phyloP scores from a whole-genome alignment of 2,797 vertebrate genomes.

The Serranus cabrilla region DNA sequence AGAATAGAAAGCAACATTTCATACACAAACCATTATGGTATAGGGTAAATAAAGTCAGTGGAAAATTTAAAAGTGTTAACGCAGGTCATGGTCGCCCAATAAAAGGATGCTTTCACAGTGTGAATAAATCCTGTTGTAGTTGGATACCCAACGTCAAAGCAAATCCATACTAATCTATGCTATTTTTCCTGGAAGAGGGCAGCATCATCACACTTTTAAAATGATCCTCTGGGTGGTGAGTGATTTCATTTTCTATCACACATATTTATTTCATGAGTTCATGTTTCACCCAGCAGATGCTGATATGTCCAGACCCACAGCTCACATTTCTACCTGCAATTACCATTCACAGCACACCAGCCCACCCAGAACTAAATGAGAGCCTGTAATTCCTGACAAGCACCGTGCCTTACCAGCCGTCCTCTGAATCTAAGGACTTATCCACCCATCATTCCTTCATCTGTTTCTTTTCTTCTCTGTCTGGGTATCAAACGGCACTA shows the following conservation, averaged over 20 bases:
- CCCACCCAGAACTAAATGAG: constrained; percentile 45
- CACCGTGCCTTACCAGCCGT: constrained; percentile 28
- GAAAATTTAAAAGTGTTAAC: constrained; percentile 11
- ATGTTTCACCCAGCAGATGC: constrained; percentile 33
- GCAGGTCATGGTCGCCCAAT: not conserved
- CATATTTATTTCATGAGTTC: constrained; percentile 48
- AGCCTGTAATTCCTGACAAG: constrained; percentile 59
- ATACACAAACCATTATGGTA: constrained; percentile 18
- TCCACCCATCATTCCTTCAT: constrained; percentile 58
- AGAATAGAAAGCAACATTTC: constrained; percentile 21
- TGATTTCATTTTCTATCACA: constrained; percentile 35
- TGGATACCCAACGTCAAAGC: not conserved
- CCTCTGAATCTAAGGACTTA: constrained; percentile 49
- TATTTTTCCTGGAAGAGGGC: not conserved
- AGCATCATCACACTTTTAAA: constrained; percentile 21
- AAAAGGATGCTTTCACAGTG: constrained; percentile 16
- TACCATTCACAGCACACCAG: constrained; percentile 47
- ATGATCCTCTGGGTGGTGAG: constrained; percentile 9
- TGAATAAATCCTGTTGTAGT: constrained; percentile 18
- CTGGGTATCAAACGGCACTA: constrained; percentile 57
- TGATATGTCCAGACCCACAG: constrained; percentile 12
- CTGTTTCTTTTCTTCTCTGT: constrained; percentile 37
- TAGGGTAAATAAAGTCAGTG: constrained; percentile 17
- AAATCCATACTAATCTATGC: not conserved
- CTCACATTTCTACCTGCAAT: constrained; percentile 27